Evolutionary conservation across 2,797 vertebrate genomes (phyloP).

Genomic region (Chelidonichthys spinosus): DNA sequence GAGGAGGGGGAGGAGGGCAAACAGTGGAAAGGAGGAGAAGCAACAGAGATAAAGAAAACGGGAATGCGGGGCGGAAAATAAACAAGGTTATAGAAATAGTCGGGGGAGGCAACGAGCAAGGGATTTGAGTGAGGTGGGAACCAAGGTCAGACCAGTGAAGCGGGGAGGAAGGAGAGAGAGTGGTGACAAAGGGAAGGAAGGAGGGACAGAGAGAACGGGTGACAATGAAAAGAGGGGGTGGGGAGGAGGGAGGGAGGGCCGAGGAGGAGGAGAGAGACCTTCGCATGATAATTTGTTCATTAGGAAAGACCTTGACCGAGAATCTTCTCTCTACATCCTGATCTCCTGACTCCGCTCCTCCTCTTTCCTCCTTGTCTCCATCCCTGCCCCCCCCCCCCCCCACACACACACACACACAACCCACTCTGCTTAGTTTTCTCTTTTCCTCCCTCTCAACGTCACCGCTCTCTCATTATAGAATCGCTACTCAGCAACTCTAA

Average conservation of each 20-base stretch:
- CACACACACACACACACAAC: constrained; percentile 11
- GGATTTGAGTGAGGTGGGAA: constrained; percentile 73
- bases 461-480: constrained; percentile 79
- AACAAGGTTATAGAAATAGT: constrained; percentile 74
- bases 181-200: constrained; percentile 41
- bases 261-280: constrained; percentile 51
- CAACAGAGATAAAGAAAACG: constrained; percentile 79
- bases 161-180: constrained; percentile 46
- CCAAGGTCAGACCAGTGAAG: constrained; percentile 78
- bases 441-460: constrained; percentile 72
- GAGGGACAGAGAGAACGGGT: constrained; percentile 38
- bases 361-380: constrained; percentile 42
- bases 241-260: constrained; percentile 6
- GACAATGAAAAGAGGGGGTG: constrained; percentile 42
- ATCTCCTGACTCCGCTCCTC: constrained; percentile 70
- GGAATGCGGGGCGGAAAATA: constrained; percentile 78
- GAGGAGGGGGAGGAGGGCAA: constrained; percentile 29
- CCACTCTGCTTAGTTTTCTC: constrained; percentile 73
- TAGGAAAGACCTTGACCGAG: constrained; percentile 80
- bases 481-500: constrained; percentile 77
- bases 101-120: constrained; percentile 49
- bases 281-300: constrained; percentile 81
- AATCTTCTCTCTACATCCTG: constrained; percentile 67
- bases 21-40: constrained; percentile 71
- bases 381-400: constrained; percentile 1